Evolutionary conservation across 2,797 vertebrate genomes (phyloP), one percentile per base, ranked within the genome.

Genomic region (Graptemys geographica): DNA sequence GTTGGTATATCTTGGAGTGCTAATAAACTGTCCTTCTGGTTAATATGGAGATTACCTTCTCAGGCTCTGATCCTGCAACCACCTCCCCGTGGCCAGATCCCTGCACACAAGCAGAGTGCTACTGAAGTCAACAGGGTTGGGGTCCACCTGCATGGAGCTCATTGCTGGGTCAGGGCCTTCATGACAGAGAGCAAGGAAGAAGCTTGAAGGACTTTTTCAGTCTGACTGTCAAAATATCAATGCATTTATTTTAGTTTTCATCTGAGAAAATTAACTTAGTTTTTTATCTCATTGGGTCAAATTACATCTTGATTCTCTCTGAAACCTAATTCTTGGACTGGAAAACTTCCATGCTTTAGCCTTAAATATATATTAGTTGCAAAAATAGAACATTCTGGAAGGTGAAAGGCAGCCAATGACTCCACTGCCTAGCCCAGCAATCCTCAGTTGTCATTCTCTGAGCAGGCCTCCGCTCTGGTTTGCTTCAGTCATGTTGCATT

Each of bases 401-500:
- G 55, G 28, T 15, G 13, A 15, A 11, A 53, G 25, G 57, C 23
- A 27, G 5, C 11, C 37, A 19, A 3, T 28, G 16, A 44, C 69
- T 31, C 37, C 72, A 52, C 25, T 79, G 19, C 27, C 13, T 28
- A 84, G 33, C 28, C 27, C 49, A 44, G 21, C n/a, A 41, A 25
- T 31, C 62, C 62, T 31, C 59, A 41, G 33, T 59, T 69, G 37
- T 31, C 31, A 52, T 33, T 65, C 16, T 12, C 23, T 94, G 78
- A 79, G 83, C 27, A 31, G 0, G 0, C 79, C 41, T 87, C 28
- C 84, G 33, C 74, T 62, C 47, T 85, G 1, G 25, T 76, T n/a
- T 72, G 78, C 57, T 69, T 47, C n/a, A 1, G 2, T 6, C 87
- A 6, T 44, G 11, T 33, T 94, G 37, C 1, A 2, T 10, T 18